Conservation (phyloP, 2,888 invertebrate species). For the Dicroscelio sp. region DNA sequence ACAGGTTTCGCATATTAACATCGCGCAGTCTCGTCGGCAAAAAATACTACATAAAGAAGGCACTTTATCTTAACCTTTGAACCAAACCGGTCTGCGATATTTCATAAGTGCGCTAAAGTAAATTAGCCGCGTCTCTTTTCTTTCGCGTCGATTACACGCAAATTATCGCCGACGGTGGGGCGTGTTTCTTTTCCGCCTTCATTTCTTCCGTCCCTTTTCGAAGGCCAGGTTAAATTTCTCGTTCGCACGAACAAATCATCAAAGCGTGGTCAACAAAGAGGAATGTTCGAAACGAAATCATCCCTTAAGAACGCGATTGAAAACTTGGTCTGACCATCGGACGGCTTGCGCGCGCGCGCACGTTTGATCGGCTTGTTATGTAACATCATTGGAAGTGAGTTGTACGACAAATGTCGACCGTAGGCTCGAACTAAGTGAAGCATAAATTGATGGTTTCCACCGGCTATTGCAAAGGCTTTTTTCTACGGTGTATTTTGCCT, state of each 20-base stretch:
- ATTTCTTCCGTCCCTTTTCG: constrained; percentile 1
- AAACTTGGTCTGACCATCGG: constrained; percentile 77
- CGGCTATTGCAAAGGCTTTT: constrained; percentile 83
- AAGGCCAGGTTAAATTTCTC: constrained; percentile 23
- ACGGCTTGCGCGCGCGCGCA: constrained; percentile 42
- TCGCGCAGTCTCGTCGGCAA: constrained; percentile 70
- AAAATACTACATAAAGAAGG: constrained; percentile 81
- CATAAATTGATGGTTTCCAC: constrained; percentile 89
- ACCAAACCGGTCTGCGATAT: constrained; percentile 84
- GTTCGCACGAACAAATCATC: constrained; percentile 49
- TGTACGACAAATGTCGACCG: constrained; percentile 91
- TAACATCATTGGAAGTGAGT: constrained; percentile 90
- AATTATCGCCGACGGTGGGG: constrained; percentile 72
- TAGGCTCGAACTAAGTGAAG: constrained; percentile 91
- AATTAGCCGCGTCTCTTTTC: constrained; percentile 85
- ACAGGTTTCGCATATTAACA: constrained; percentile 86
- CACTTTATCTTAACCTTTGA: constrained; percentile 87
- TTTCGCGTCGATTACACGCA: constrained; percentile 87
- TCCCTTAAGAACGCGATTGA: constrained; percentile 47
- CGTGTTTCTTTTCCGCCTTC: not conserved
- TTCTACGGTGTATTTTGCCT: constrained; percentile 83
- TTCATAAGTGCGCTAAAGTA: constrained; percentile 85
- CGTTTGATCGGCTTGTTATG: constrained; percentile 88
- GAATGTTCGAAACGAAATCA: constrained; percentile 29
- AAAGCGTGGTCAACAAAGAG: constrained; percentile 22